phyloP scores from a whole-genome alignment of 30 jellyfish, hydroid and myxozoan genomes.

The Turritopsis rubra region DNA sequence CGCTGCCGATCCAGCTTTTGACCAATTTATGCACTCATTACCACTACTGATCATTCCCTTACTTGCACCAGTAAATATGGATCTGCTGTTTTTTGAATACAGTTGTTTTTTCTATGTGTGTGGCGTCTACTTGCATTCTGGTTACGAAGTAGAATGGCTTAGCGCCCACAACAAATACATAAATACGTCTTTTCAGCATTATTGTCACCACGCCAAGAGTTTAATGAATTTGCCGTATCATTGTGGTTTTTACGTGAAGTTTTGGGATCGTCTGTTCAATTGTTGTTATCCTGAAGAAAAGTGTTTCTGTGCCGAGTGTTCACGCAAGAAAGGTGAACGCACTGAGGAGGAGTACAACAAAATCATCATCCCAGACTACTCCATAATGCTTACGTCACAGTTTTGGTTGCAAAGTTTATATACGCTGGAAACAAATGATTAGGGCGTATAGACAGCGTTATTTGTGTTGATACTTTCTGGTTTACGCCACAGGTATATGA shows the following conservation, averaged over 20 bases:
- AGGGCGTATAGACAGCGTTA: too few relatives aligned
- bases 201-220: slow-evolving; percentile 22
- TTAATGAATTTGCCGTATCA: slow-evolving; percentile 19
- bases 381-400: background rate
- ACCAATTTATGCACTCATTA: slow-evolving; percentile 21
- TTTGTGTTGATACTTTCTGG: too few relatives aligned
- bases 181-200: slow-evolving; percentile 20
- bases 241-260: slow-evolving; percentile 11
- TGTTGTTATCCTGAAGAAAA: slow-evolving; percentile 21
- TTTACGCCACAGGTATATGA: too few relatives aligned
- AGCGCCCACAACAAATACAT: slow-evolving; percentile 21
- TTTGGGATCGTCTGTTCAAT: slow-evolving; percentile 20
- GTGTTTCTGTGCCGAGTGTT: slow-evolving; percentile 25
- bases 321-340: slow-evolving; percentile 31
- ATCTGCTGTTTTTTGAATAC: slow-evolving; percentile 2
- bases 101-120: background rate
- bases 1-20: slow-evolving; percentile 13
- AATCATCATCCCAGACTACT: slow-evolving; percentile 13
- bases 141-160: slow-evolving; percentile 4
- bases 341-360: slow-evolving; percentile 4
- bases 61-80: slow-evolving; percentile 4
- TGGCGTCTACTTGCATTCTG: slow-evolving; percentile 21
- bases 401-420: slow-evolving; percentile 2
- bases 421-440: background rate
- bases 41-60: slow-evolving; percentile 16